Evolutionary conservation across 2,888 invertebrate species (phyloP).

Genomic region (Neocrepidodera transversa): DNA sequence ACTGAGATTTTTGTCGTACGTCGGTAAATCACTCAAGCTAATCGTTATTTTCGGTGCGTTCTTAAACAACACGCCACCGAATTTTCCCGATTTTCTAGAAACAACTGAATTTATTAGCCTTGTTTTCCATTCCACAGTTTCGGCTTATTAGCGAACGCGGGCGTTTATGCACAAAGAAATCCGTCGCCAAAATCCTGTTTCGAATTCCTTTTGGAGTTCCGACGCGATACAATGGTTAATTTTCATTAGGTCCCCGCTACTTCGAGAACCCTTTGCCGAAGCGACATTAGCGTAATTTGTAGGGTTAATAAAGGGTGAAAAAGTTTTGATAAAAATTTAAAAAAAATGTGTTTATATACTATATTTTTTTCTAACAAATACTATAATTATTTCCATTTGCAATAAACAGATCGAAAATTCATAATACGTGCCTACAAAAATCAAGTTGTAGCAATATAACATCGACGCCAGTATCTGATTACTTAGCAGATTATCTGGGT

Average conservation of each 20-base stretch:
- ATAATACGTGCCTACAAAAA: no score
- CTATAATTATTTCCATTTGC: no score
- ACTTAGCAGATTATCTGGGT: no score
- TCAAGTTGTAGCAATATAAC: no score
- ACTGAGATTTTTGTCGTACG: no score
- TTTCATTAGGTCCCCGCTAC: conserved; percentile 20
- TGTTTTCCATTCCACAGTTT: conserved; percentile 18
- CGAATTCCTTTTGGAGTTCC: conserved; percentile 26
- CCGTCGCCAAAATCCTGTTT: conserved; percentile 25
- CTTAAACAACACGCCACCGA: conserved; percentile 12
- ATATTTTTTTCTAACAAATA: no score
- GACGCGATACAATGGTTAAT: conserved; percentile 25
- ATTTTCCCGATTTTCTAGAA: conserved; percentile 19
- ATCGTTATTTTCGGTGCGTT: conserved; percentile 1
- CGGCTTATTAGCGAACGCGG: conserved; percentile 25
- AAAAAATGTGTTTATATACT: no score
- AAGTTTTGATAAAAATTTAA: no score
- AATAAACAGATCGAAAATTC: no score
- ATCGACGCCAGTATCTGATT: no score
- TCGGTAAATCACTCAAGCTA: no score
- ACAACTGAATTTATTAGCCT: conserved; percentile 24
- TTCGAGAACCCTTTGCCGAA: background rate
- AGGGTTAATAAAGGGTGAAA: no score
- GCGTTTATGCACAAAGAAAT: conserved; percentile 30
- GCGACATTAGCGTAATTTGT: background rate